Evolutionary conservation across 2,888 invertebrate species (phyloP).

Genomic region (Agrilus cyanescens): DNA sequence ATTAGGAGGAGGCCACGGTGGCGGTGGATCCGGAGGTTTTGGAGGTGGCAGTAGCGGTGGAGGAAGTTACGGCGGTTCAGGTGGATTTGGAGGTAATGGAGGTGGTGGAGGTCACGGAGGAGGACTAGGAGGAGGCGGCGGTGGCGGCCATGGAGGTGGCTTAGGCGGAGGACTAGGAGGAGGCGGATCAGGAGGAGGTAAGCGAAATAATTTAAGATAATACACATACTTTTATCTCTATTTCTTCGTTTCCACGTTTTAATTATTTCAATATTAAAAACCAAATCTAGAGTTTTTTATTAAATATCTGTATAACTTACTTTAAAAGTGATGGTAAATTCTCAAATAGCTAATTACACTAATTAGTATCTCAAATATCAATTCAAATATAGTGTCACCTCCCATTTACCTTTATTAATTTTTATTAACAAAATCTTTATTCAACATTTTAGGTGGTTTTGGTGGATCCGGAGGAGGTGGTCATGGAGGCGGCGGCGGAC

Average conservation of each 20-base stretch:
- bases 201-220: neutral
- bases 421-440: no score
- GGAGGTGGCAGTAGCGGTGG: conserved; percentile 1
- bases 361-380: no score
- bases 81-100: neutral
- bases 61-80: neutral
- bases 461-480: neutral
- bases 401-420: no score
- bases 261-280: no score
- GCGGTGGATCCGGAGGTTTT: neutral
- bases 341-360: no score
- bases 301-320: no score
- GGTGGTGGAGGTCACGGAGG: neutral
- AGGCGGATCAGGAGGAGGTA: neutral
- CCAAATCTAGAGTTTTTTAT: no score
- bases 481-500: neutral
- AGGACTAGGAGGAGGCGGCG: neutral
- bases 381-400: no score
- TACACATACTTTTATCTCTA: no score
- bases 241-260: no score
- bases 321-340: no score
- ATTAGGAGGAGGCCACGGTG: conserved; percentile 1
- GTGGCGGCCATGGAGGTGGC: conserved; percentile 2
- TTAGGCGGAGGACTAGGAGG: neutral
- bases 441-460: no score